Conservation (phyloP, 1,140 invertebrate species). For the Pteromalus puparum region DNA sequence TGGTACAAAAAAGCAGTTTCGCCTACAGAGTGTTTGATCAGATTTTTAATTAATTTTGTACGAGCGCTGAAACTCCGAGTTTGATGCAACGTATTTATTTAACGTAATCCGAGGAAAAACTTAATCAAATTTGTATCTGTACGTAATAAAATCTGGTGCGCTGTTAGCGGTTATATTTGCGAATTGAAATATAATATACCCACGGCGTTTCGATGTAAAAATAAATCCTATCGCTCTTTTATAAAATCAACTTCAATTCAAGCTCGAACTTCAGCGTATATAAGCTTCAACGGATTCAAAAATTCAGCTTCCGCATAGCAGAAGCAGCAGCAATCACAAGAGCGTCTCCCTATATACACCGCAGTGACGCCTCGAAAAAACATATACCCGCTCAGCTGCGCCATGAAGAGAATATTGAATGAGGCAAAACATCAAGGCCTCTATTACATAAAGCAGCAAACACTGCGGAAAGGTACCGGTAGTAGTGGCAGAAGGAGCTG, state of each 20-base stretch:
- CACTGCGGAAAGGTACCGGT: neutral
- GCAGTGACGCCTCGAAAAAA: neutral
- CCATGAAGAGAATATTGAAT: conserved; percentile 10
- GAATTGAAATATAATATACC: too few relatives aligned
- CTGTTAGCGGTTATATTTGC: too few relatives aligned
- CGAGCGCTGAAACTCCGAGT: too few relatives aligned
- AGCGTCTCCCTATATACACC: neutral
- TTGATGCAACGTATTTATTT: too few relatives aligned
- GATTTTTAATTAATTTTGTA: too few relatives aligned
- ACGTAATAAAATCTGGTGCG: too few relatives aligned
- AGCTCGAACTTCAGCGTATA: neutral
- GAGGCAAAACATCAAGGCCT: neutral
- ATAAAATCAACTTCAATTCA: neutral
- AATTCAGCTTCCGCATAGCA: neutral
- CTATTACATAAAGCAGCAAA: neutral
- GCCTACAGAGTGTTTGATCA: too few relatives aligned
- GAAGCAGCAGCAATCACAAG: neutral
- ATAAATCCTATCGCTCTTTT: too few relatives aligned
- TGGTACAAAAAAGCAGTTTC: too few relatives aligned
- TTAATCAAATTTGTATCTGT: too few relatives aligned
- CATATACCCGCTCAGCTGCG: neutral
- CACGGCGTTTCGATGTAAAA: too few relatives aligned
- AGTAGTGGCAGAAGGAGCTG: neutral
- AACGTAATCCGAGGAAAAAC: too few relatives aligned
- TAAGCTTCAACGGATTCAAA: neutral